Base-by-base conservation (phyloP, 2,888 invertebrate genomes). In the Pimpla rufipes region DNA sequence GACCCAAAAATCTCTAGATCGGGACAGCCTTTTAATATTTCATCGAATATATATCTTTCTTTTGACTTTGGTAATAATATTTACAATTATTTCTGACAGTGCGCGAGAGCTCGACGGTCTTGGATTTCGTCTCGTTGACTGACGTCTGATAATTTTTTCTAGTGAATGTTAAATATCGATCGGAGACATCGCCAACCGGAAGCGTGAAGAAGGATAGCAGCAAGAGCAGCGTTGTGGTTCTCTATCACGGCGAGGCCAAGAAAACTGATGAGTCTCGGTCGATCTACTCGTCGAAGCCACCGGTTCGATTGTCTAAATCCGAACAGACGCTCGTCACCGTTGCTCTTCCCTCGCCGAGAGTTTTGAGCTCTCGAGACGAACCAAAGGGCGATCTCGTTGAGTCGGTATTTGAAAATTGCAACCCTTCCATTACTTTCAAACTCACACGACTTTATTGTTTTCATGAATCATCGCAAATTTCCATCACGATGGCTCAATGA, bases 211-310 rank as follows among this genome's bases (percentile, higher is more conserved):
- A 86, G 55, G 88, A 88, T 55, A 90, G 90, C 78, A 91, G 91
- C 74, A 92, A 92, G 75, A 90, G 90, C 78, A 91, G 90, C 84
- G 88, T 91, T 23, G 89, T 90, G 13, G 88, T 91, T 0, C 86
- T 91, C 16, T 91, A 92, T 83, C 88, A 89, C 83, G 88, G 88
- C n/a, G 86, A 86, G 70, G 64, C 52, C 29, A 59, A 68, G 13
- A 55, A 77, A 57, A 83, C 87, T 16, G 47, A 79, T 16, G 75
- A 79, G 37, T 50, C 73, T 5, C 81, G 84, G 8, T 37, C 77
- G 5, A 64, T 85, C 16, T 67, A 62, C 5, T 70, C 79, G 68
- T 59, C 86, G 29, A 84, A 88, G 0, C 85, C 84, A n/a, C 79
- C 78, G 13, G 77, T 87, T 40, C 85, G 87, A 10, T 11, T 62